Conservation (phyloP, 1,140 invertebrate species). For the Heliconius hermathena region DNA sequence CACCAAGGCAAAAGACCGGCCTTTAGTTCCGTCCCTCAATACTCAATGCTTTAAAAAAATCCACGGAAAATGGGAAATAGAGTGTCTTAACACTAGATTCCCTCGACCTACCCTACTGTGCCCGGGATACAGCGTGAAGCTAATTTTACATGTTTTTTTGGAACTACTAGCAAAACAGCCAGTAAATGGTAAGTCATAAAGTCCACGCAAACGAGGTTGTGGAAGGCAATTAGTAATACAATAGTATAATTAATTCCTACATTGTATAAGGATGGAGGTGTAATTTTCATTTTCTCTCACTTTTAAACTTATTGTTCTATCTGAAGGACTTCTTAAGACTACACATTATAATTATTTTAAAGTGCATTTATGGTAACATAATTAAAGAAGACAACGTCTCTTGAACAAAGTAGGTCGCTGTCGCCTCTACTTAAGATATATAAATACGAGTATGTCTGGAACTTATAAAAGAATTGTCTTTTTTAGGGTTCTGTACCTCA, state of each 20-base stretch:
- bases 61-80: too few relatives aligned
- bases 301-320: not conserved
- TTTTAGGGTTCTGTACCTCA: not conserved
- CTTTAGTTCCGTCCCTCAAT: too few relatives aligned
- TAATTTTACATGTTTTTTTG: too few relatives aligned
- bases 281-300: not conserved
- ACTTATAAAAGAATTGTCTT: too few relatives aligned
- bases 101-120: too few relatives aligned
- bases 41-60: too few relatives aligned
- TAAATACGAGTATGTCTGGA: not conserved
- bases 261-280: not conserved
- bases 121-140: too few relatives aligned
- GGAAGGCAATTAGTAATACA: not conserved
- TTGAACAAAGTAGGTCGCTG: not conserved
- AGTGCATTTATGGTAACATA: constrained; percentile 5
- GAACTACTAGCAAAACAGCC: too few relatives aligned
- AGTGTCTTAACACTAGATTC: too few relatives aligned
- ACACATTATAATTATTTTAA: not conserved
- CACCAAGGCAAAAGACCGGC: too few relatives aligned
- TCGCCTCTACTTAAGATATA: not conserved
- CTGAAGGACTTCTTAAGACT: not conserved
- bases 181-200: too few relatives aligned
- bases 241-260: not conserved
- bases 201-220: too few relatives aligned
- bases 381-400: not conserved